These are phyloP conservation scores for Sussaba pulchella DNA, from an alignment of 2,888 invertebrate species.

Conservation along the genomic window DNA sequence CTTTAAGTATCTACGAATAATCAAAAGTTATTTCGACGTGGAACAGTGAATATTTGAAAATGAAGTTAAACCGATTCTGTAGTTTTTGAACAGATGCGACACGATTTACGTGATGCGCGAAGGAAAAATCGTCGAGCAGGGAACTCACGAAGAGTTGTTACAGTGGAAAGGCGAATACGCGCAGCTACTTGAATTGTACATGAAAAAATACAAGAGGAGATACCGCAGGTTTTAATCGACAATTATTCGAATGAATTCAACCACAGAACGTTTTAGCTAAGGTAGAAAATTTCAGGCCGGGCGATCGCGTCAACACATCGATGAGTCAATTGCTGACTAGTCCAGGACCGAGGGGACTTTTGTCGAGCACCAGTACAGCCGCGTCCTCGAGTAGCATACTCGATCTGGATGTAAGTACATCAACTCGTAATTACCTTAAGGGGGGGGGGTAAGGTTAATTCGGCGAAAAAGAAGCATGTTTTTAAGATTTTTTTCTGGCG, in stretches of 20 bases:
- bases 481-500: too few species aligned
- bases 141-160: slow-evolving; percentile 85
- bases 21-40: too few species aligned
- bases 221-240: slow-evolving; percentile 58
- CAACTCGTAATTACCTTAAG: neutral
- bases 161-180: slow-evolving; percentile 76
- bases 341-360: slow-evolving; percentile 66
- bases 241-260: neutral
- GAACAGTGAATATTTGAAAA: too few species aligned
- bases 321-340: slow-evolving; percentile 65
- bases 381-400: slow-evolving; percentile 56
- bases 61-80: slow-evolving; percentile 58
- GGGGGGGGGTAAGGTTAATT: too few species aligned
- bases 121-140: slow-evolving; percentile 85
- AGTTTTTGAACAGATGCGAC: slow-evolving; percentile 86
- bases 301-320: slow-evolving; percentile 65
- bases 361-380: slow-evolving; percentile 65
- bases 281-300: slow-evolving; percentile 51
- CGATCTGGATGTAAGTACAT: slow-evolving; percentile 59
- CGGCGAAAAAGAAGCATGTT: too few species aligned
- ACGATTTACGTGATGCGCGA: slow-evolving; percentile 86
- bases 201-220: slow-evolving; percentile 70
- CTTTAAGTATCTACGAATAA: too few species aligned
- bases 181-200: slow-evolving; percentile 67
- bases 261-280: neutral